Evolutionary conservation across 2,888 invertebrate genomes (phyloP).

Genomic region (Melieria omissa): DNA sequence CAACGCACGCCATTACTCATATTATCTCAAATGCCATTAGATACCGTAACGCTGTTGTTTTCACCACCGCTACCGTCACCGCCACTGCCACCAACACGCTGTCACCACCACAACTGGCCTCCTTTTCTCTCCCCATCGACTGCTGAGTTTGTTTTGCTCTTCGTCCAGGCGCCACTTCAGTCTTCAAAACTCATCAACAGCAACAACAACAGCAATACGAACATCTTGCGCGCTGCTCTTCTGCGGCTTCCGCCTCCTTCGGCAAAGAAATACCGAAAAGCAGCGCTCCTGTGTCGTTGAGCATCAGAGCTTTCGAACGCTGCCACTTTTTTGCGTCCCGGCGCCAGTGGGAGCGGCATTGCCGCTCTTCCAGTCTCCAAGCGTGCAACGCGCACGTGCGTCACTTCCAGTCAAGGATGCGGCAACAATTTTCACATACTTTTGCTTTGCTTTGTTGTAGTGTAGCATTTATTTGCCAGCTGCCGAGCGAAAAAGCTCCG

Average conservation of each 20-base stretch:
- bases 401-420: conserved; percentile 14
- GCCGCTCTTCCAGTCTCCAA: conserved; percentile 20
- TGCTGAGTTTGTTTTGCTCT: neutral
- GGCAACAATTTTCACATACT: conserved; percentile 8
- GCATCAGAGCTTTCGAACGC: neutral
- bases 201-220: neutral
- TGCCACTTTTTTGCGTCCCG: neutral
- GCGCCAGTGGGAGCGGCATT: conserved; percentile 24
- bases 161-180: neutral
- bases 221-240: too few species aligned
- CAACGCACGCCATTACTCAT: neutral
- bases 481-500: conserved; percentile 7
- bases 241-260: too few species aligned
- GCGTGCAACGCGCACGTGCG: conserved; percentile 18
- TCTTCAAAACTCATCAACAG: neutral
- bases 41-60: conserved; percentile 10
- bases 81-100: neutral
- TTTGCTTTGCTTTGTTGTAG: neutral
- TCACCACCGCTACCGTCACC: neutral
- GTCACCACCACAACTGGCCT: neutral
- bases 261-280: neutral
- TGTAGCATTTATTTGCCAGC: neutral
- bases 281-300: neutral
- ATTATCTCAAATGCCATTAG: conserved; percentile 30
- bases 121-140: neutral